A percentile compares a stretch with the other conserved stretches of the same genome.
Evolutionary conservation across 1,140 invertebrate species (phyloP).

Genomic region (honey bee (Apis mellifera)): DNA sequence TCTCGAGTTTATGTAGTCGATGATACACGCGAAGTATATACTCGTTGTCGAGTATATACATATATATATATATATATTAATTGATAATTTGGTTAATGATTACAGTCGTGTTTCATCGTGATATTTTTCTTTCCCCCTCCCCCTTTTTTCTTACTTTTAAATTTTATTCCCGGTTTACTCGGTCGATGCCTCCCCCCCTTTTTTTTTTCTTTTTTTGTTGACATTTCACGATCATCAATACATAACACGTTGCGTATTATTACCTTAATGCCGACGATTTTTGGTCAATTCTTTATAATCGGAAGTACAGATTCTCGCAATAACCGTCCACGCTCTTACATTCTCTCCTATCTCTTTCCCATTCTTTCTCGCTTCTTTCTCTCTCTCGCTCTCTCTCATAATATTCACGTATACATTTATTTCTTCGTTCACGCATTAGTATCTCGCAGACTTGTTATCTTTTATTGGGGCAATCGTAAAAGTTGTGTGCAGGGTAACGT

Average conservation of each 20-base stretch:
- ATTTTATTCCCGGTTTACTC: conserved; percentile 2
- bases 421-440: conserved; percentile 21
- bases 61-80: conserved; percentile 1
- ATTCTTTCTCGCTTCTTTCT: neutral
- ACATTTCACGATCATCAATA: conserved; percentile 31
- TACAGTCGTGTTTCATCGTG: conserved; percentile 24
- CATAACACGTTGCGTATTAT: neutral
- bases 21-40: conserved; percentile 17
- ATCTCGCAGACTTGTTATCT: conserved; percentile 63
- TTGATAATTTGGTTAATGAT: conserved; percentile 28
- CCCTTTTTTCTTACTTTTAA: neutral
- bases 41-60: too few relatives aligned
- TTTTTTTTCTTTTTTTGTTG: neutral
- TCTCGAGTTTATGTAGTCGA: conserved; percentile 15
- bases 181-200: conserved; percentile 9
- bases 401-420: neutral
- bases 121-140: neutral
- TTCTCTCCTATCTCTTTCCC: neutral
- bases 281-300: conserved; percentile 57
- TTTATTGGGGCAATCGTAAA: conserved; percentile 55
- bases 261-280: conserved; percentile 50
- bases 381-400: neutral
- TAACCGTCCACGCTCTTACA: conserved; percentile 9
- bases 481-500: conserved; percentile 53
- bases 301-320: conserved; percentile 45